Evolutionary conservation across 2,113 vertebrate genomes (phyloP).

Genomic region (Donacobius atricapilla): DNA sequence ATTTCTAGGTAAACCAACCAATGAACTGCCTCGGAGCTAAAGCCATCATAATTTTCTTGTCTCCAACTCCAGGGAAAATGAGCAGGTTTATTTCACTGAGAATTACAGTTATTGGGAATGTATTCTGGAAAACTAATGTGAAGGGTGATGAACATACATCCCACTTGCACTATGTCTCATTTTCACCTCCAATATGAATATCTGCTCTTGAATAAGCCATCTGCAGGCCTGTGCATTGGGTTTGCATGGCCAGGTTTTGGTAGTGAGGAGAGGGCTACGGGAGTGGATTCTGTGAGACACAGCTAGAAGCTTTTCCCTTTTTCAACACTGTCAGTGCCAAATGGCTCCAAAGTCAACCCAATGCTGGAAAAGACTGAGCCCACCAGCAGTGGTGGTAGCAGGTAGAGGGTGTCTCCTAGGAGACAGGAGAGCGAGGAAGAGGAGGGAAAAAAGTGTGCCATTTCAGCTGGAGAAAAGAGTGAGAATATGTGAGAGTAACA

Average conservation of each 20-base stretch:
- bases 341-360: rapidly evolving
- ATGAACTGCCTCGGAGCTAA: background rate
- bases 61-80: background rate
- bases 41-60: background rate
- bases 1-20: constrained; percentile 1
- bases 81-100: background rate
- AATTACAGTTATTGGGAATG: background rate
- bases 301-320: background rate
- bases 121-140: background rate
- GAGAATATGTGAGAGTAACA: background rate
- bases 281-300: background rate
- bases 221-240: background rate
- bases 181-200: background rate
- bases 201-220: background rate
- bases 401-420: background rate
- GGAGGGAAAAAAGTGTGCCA: rapidly evolving
- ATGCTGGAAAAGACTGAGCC: background rate
- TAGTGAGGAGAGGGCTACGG: rapidly evolving
- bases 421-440: background rate
- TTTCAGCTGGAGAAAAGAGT: background rate
- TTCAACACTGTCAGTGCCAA: rapidly evolving
- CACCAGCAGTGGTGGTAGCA: background rate
- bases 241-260: background rate
- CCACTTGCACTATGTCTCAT: background rate
- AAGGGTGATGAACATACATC: background rate